Base-by-base conservation (phyloP, 2,113 vertebrate species). In the Hiodon tergisus region DNA sequence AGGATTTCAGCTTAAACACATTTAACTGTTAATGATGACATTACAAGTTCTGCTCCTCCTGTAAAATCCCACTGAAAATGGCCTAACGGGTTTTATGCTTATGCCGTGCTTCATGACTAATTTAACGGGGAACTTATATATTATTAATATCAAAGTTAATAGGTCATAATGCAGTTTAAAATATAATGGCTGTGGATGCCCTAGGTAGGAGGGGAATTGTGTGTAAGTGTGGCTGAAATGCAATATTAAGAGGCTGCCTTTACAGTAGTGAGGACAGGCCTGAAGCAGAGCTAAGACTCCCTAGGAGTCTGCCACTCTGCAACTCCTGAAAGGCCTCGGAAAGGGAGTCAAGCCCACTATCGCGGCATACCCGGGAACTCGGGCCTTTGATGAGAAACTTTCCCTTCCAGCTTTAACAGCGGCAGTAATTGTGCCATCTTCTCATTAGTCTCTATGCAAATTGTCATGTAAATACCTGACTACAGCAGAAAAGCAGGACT, bases 71-170 rank as follows among this genome's bases (percentile, higher is more conserved):
- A 78, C 83, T 80, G 83, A 83, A 88, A 90, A 87, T 86, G 85
- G 87, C 85, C 84, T 66, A 61, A 79, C 80, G 86, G 67, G 73
- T 55, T 47, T 74, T 84, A 83, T 83, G 86, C 83, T 86, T 86
- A 77, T 73, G 69, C 81, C 78, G 76, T 75, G 82, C 79, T 86
- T 86, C 83, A 86, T 88, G 86, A 86, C 86, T 89, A 87, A 88
- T 86, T 84, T 83, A 86, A 78, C 62, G 77, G 72, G 66, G 81
- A 70, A 78, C 82, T 86, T 84, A 85, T 89, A 85, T 87, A 88
- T 91, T 79, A 87, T 88, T 89, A 77, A 88, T 87, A 84, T 82
- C 83, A 77, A 76, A 83, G 80, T 85, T 86, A 79, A 71, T 76
- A 76, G 68, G 67, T 59, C 60, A 71, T 76, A 70, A 71, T 71